A percentile compares a stretch with the other conserved stretches of the same genome.
phyloP scores from a whole-genome alignment of 2,888 invertebrate genomes.

The Drosophila trichaetosa region DNA sequence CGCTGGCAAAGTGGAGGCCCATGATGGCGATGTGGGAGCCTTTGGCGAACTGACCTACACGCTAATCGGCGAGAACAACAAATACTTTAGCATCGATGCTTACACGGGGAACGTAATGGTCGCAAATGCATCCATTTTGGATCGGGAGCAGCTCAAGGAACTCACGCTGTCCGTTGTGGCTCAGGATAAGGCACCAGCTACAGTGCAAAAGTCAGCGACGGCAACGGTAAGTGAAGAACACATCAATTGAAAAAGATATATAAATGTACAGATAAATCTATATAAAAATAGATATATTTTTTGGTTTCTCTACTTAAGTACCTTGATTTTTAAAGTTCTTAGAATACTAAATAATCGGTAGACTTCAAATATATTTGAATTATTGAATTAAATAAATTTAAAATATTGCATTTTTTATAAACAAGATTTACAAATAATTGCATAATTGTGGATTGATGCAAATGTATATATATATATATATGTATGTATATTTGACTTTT shows the following conservation, averaged over 20 bases:
- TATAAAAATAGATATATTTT: background rate
- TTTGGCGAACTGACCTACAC: constrained; percentile 92
- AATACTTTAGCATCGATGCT: constrained; percentile 90
- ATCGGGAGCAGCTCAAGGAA: constrained; percentile 90
- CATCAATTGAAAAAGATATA: background rate
- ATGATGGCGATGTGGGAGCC: constrained; percentile 91
- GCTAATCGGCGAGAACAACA: constrained; percentile 90
- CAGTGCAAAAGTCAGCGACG: constrained; percentile 89
- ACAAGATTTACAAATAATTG: background rate
- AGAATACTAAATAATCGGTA: background rate
- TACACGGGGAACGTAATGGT: constrained; percentile 91
- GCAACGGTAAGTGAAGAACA: constrained; percentile 88
- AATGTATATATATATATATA: background rate
- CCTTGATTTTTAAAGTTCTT: background rate
- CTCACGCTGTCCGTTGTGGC: constrained; percentile 92
- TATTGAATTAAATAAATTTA: background rate
- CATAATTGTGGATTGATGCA: background rate
- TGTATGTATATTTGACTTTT: background rate
- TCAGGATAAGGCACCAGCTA: constrained; percentile 91
- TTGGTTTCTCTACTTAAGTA: background rate
- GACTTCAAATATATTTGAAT: background rate
- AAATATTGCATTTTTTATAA: background rate
- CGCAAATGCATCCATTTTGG: constrained; percentile 89
- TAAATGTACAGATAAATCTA: background rate
- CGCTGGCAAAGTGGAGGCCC: constrained; percentile 90